These are phyloP conservation scores for Anguilla rostrata DNA, from an alignment of 2,113 vertebrate genomes.

Conservation along the genomic window DNA sequence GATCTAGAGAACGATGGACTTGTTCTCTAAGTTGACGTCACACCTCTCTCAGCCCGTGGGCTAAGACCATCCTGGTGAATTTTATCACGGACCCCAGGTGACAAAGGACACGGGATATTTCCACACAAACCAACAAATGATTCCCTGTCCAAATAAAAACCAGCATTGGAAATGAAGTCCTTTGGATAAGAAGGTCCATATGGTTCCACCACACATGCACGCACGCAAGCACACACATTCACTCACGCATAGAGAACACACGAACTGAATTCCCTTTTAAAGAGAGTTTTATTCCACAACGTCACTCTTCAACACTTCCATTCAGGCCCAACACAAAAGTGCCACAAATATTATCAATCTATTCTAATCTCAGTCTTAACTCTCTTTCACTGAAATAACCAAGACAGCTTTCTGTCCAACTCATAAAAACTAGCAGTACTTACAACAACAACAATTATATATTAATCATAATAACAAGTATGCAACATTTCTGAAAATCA, in stretches of 20 bases:
- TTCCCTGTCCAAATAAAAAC: no score
- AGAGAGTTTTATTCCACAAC: conserved; percentile 75
- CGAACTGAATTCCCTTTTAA: conserved; percentile 54
- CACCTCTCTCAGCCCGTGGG: no score
- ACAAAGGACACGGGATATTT: no score
- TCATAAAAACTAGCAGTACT: conserved; percentile 61
- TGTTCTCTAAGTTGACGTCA: no score
- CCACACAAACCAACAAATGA: no score
- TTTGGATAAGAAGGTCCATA: no score
- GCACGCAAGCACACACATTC: no score
- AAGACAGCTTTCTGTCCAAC: conserved; percentile 58
- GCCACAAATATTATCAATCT: conserved; percentile 87
- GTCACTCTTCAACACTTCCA: conserved; percentile 41
- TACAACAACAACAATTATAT: conserved; percentile 57
- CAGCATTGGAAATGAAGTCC: no score
- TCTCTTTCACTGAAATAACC: conserved; percentile 69
- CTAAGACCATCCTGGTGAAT: no score
- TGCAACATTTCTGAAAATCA: conserved; percentile 55
- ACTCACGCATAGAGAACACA: background rate
- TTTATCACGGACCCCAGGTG: no score
- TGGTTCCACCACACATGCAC: no score
- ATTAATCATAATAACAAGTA: conserved; percentile 64
- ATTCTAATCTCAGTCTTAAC: conserved; percentile 78
- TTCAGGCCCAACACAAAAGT: conserved; percentile 59
- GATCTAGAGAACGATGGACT: no score